Conservation (phyloP, 2,797 vertebrate genomes). For the Vultur gryphus region DNA sequence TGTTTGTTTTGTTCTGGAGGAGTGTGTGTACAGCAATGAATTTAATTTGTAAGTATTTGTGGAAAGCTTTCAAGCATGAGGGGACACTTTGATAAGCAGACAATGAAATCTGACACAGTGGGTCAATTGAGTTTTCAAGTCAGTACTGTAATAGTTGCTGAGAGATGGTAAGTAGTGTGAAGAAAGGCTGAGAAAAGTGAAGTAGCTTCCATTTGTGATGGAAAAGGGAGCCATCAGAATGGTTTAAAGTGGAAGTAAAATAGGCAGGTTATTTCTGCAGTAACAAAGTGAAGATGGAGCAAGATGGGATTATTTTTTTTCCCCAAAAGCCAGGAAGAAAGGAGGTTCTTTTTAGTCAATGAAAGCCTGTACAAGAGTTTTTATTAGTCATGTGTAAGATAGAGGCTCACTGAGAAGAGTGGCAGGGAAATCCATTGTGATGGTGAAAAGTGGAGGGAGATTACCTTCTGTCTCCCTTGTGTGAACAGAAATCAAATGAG, state of each 20-base stretch:
- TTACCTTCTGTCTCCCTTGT: not conserved
- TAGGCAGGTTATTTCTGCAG: not conserved
- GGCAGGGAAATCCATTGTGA: not conserved
- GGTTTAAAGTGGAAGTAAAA: not conserved
- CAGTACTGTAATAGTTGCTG: not conserved
- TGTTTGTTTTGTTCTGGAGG: not conserved
- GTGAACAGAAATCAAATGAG: not conserved
- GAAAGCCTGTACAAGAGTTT: not conserved
- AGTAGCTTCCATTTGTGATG: not conserved
- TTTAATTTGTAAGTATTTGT: not conserved
- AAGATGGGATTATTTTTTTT: not conserved
- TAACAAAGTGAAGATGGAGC: not conserved
- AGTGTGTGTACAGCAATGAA: not conserved
- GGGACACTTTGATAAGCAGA: not conserved
- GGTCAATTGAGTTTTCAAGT: not conserved
- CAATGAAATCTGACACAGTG: not conserved
- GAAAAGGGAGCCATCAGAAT: not conserved
- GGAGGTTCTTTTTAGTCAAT: not conserved
- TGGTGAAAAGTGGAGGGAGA: not conserved
- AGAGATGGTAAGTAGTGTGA: not conserved
- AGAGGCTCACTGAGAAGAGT: not conserved
- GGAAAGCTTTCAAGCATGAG: not conserved
- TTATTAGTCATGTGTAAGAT: not conserved
- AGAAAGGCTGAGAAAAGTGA: not conserved
- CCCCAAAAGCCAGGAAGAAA: not conserved